A percentile compares a stretch with the other conserved stretches of the same genome.
Conservation (phyloP, 2,113 vertebrate genomes). For the Corythoichthys intestinalis region DNA sequence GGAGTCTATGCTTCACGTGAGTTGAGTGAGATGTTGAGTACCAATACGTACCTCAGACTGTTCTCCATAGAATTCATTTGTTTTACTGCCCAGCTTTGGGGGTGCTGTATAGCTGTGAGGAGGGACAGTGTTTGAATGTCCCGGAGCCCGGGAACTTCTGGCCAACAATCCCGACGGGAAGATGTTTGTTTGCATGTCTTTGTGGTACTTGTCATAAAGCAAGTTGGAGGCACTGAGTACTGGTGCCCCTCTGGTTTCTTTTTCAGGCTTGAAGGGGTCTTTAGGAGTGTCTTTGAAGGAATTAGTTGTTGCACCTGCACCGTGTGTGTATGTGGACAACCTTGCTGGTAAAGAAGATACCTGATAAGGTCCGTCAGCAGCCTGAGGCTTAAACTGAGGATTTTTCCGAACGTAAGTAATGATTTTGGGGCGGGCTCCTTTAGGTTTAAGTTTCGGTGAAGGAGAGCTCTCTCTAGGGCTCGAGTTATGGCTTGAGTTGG, state of each 20-base stretch:
- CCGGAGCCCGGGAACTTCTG: constrained; percentile 81
- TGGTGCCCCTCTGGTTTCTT: constrained; percentile 66
- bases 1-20: too few relatives aligned
- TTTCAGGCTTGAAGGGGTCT: constrained; percentile 52
- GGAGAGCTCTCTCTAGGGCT: constrained; percentile 60
- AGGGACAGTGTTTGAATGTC: constrained; percentile 72
- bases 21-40: too few relatives aligned
- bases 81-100: constrained; percentile 77
- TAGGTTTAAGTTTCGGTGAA: constrained; percentile 81
- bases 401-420: constrained; percentile 92
- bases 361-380: constrained; percentile 75
- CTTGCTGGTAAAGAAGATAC: constrained; percentile 78
- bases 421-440: constrained; percentile 93
- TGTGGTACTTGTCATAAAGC: constrained; percentile 84
- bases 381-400: constrained; percentile 80
- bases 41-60: constrained; percentile 51
- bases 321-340: constrained; percentile 62
- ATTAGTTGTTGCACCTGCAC: constrained; percentile 56
- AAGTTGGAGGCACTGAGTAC: constrained; percentile 73
- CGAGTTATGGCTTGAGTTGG: constrained; percentile 57
- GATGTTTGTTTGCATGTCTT: constrained; percentile 83
- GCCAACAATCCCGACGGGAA: constrained; percentile 79
- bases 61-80: constrained; percentile 72
- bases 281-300: constrained; percentile 59
- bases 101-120: constrained; percentile 77